These are phyloP conservation scores for Teleogryllus occipitalis DNA, from an alignment of 1,140 invertebrate genomes.

Conservation along the genomic window DNA sequence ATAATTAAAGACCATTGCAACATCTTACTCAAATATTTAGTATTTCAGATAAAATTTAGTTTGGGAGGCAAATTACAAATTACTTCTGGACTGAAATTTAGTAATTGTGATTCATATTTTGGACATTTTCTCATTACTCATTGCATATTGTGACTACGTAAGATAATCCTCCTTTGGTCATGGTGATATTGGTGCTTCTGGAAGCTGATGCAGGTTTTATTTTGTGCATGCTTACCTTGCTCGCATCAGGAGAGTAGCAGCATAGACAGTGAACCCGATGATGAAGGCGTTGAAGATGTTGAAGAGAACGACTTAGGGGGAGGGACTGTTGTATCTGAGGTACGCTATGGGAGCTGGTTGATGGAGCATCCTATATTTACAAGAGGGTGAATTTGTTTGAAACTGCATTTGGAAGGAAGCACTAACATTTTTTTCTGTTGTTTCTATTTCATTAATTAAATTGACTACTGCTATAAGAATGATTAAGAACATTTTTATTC, in stretches of 20 bases:
- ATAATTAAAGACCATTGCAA: too few species aligned
- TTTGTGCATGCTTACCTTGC: conserved; percentile 14
- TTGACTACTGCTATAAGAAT: too few species aligned
- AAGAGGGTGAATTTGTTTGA: too few species aligned
- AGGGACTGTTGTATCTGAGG: background rate
- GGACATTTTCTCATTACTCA: background rate
- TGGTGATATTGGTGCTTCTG: background rate
- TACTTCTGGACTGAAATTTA: too few species aligned
- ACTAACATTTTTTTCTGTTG: too few species aligned
- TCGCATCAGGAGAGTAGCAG: conserved; percentile 7
- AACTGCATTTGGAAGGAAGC: too few species aligned
- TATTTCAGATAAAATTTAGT: too few species aligned
- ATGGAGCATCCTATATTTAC: too few species aligned
- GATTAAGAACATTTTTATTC: too few species aligned
- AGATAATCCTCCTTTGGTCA: background rate
- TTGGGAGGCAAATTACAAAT: too few species aligned
- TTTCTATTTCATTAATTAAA: too few species aligned
- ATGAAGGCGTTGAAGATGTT: conserved; percentile 11
- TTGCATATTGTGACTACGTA: background rate
- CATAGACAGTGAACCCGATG: conserved; percentile 6
- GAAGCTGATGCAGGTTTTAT: background rate
- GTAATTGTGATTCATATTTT: background rate
- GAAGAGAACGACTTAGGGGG: conserved; percentile 11
- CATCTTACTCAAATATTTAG: too few species aligned
- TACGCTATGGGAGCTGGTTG: background rate